Evolutionary conservation across 2,888 invertebrate species (phyloP).

Genomic region (Chrysolina americana): DNA sequence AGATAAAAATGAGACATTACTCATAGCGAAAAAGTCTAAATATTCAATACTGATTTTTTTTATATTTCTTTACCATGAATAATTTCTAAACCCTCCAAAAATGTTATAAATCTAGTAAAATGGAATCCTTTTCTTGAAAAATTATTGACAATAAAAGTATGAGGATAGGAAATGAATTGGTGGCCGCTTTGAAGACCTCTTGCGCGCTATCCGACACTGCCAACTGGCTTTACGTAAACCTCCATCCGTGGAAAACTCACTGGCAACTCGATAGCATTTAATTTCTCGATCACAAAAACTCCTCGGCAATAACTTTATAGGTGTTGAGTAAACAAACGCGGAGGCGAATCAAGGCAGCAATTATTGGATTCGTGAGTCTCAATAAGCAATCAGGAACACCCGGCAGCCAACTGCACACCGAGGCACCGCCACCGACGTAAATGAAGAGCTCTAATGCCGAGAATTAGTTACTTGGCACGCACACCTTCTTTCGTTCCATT

Average conservation of each 20-base stretch:
- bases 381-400: constrained; percentile 35
- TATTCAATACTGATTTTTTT: too few species aligned
- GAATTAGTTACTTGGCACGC: constrained; percentile 9
- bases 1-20: too few species aligned
- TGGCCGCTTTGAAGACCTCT: too few species aligned
- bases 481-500: background rate
- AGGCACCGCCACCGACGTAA: background rate
- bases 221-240: too few species aligned
- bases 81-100: too few species aligned
- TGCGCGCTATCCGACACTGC: too few species aligned
- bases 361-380: constrained; percentile 34
- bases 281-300: constrained; percentile 4
- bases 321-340: constrained; percentile 28
- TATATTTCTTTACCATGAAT: too few species aligned
- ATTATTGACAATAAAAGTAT: too few species aligned
- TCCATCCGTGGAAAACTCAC: background rate
- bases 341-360: constrained; percentile 31
- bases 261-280: background rate
- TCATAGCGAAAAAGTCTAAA: too few species aligned
- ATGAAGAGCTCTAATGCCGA: constrained; percentile 9
- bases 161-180: too few species aligned
- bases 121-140: too few species aligned
- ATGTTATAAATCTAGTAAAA: too few species aligned
- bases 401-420: constrained; percentile 21
- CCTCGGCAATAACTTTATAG: constrained; percentile 23